Conservation (phyloP, 2,797 vertebrate genomes). For the Parotocinclus haroldoi region DNA sequence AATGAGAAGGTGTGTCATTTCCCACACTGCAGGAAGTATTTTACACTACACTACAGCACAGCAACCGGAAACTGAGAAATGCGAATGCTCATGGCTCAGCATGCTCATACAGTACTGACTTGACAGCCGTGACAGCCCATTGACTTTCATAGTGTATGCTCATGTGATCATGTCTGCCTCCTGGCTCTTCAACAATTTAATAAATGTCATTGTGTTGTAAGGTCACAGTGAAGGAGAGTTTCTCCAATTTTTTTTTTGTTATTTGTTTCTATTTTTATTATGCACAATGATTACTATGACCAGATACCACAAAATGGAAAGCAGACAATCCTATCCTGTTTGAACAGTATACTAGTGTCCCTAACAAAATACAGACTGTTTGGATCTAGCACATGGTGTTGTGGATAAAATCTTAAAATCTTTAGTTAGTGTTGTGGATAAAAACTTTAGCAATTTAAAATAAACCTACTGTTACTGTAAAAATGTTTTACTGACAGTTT, state of each 20-base stretch:
- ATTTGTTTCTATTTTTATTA: not conserved
- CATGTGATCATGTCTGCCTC: constrained; percentile 54
- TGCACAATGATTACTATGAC: no score
- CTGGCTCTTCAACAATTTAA: constrained; percentile 45
- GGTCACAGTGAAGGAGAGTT: constrained; percentile 10
- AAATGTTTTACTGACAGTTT: no score
- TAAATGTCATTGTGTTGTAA: constrained; percentile 26
- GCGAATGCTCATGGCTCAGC: constrained; percentile 48
- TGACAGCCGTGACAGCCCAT: constrained; percentile 61
- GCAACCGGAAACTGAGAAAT: constrained; percentile 45
- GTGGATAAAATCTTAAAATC: no score
- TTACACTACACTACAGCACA: constrained; percentile 22
- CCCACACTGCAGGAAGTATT: constrained; percentile 54
- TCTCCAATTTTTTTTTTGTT: not conserved
- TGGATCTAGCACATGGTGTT: no score
- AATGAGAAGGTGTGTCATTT: constrained; percentile 50
- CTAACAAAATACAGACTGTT: no score
- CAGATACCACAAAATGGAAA: no score
- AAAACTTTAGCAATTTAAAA: no score
- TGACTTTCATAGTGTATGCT: constrained; percentile 51
- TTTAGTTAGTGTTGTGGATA: no score
- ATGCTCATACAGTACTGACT: constrained; percentile 50
- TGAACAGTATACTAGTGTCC: no score
- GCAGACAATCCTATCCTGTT: no score
- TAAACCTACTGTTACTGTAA: no score